phyloP scores from a whole-genome alignment of 2,888 invertebrate species.

The Andrena camellia region DNA sequence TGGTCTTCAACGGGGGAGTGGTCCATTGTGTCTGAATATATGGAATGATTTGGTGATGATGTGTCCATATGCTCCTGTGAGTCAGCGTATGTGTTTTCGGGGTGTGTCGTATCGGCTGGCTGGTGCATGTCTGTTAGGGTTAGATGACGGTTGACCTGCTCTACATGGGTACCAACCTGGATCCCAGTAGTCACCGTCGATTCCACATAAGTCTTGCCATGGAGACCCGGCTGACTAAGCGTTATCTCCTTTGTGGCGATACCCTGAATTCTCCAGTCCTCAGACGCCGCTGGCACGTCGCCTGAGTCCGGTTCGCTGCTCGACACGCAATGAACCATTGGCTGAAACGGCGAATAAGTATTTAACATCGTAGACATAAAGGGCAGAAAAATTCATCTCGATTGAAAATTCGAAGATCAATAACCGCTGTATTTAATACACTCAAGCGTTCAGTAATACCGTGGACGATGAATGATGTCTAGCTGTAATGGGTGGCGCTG shows the following conservation, averaged over 20 bases:
- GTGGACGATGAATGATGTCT: constrained; percentile 81
- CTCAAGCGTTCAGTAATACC: constrained; percentile 63
- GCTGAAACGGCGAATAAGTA: constrained; percentile 84
- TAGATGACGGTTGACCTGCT: constrained; percentile 82
- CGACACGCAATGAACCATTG: constrained; percentile 95
- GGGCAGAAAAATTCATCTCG: no score
- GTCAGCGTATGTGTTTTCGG: constrained; percentile 83
- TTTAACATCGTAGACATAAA: no score
- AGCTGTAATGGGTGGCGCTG: constrained; percentile 80
- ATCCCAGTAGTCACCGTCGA: constrained; percentile 84
- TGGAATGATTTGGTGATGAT: constrained; percentile 83
- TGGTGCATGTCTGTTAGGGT: constrained; percentile 84
- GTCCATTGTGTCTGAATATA: constrained; percentile 82
- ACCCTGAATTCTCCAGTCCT: constrained; percentile 83
- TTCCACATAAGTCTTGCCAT: constrained; percentile 82
- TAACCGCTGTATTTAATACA: background rate
- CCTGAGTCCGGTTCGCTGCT: constrained; percentile 93
- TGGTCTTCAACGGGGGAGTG: constrained; percentile 77
- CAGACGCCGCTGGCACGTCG: constrained; percentile 82
- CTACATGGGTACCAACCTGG: constrained; percentile 85
- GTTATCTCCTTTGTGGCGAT: constrained; percentile 80
- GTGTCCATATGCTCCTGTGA: constrained; percentile 83
- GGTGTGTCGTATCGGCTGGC: constrained; percentile 84
- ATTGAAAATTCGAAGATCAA: no score
- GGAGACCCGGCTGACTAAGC: constrained; percentile 77